Conservation (phyloP, 2,797 vertebrate species). For the Oreochromis mossambicus region DNA sequence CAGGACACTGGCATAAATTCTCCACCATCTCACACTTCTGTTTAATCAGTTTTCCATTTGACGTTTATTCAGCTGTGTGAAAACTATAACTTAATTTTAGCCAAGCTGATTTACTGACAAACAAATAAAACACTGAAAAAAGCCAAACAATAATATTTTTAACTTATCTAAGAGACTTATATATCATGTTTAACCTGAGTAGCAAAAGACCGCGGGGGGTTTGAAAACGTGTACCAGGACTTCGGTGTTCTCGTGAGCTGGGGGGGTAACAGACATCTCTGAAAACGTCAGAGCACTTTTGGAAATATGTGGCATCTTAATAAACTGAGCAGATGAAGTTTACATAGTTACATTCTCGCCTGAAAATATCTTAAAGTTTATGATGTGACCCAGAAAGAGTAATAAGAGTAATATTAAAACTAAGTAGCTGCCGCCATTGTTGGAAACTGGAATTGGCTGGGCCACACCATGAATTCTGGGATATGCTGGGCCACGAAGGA, state of each 20-base stretch:
- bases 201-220: rapidly evolving
- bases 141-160: not conserved
- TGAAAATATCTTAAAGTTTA: not conserved
- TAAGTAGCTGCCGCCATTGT: not conserved
- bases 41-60: not conserved
- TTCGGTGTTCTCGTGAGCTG: not conserved
- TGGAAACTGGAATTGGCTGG: not conserved
- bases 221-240: not conserved
- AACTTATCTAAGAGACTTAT: not conserved
- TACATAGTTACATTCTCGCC: not conserved
- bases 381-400: not conserved
- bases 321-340: not conserved
- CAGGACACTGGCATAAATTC: not conserved
- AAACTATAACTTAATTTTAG: not conserved
- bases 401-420: not conserved
- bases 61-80: not conserved
- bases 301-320: not conserved
- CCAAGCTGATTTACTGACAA: not conserved
- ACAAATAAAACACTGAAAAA: not conserved
- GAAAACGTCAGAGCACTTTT: not conserved
- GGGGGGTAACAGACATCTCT: not conserved
- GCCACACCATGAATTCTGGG: not conserved
- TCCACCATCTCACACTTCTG: not conserved
- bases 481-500: not conserved
- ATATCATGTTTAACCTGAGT: not conserved